Percentiles rank a stretch among this genome's conserved stretches.
Conservation (phyloP, 1,140 invertebrate genomes). For the Drosophila malerkotliana region DNA sequence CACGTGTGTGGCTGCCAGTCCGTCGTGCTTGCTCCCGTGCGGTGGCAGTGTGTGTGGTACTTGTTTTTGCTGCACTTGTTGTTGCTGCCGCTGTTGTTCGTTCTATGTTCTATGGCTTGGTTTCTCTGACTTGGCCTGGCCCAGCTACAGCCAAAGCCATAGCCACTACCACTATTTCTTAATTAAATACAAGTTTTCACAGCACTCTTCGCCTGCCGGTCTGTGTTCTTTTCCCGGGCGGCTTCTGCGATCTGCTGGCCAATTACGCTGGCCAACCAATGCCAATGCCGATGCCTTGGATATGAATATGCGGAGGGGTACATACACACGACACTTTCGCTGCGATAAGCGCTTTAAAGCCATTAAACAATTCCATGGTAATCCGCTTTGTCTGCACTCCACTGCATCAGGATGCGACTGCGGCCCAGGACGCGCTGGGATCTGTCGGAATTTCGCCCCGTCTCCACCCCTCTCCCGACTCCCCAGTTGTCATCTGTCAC, state of each 20-base stretch:
- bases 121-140: background rate
- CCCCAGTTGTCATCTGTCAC: conserved; percentile 26
- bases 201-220: conserved; percentile 51
- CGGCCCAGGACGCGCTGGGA: conserved; percentile 1
- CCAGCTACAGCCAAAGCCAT: background rate
- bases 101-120: conserved; percentile 27
- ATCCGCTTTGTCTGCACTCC: conserved; percentile 70
- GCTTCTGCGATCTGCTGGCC: conserved; percentile 8
- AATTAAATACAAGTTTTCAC: conserved; percentile 80
- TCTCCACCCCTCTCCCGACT: background rate
- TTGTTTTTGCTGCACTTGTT: conserved; percentile 50
- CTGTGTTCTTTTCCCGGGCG: conserved; percentile 1
- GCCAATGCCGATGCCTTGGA: background rate
- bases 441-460: background rate
- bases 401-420: background rate
- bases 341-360: conserved; percentile 52
- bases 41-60: conserved; percentile 37
- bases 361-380: conserved; percentile 76
- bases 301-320: conserved; percentile 41
- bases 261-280: conserved; percentile 22
- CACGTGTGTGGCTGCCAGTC: conserved; percentile 42
- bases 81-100: conserved; percentile 14
- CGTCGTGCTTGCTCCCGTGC: background rate
- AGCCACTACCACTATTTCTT: conserved; percentile 63
- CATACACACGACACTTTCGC: conserved; percentile 26